These are phyloP conservation scores for Tauraco hartlaubi DNA, from an alignment of 2,797 vertebrate genomes.

Conservation along the genomic window DNA sequence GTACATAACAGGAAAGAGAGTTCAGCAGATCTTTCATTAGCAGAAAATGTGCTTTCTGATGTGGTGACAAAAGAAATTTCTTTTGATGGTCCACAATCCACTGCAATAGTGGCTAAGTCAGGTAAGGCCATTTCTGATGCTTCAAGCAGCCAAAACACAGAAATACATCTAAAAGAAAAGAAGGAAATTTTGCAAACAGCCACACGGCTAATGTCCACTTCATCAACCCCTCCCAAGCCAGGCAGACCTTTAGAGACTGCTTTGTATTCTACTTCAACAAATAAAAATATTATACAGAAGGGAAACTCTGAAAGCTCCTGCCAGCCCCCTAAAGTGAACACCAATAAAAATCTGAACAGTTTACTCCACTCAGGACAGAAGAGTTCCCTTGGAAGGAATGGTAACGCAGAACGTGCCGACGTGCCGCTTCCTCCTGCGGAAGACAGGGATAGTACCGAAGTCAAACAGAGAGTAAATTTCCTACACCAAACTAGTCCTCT, in stretches of 20 bases:
- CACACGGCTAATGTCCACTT: neutral
- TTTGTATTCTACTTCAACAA: neutral
- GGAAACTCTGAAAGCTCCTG: conserved; percentile 6
- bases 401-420: neutral
- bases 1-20: neutral
- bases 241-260: neutral
- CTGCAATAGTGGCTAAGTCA: neutral
- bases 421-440: neutral
- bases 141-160: neutral
- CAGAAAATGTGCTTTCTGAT: conserved; percentile 22
- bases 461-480: neutral
- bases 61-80: conserved; percentile 3
- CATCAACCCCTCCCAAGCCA: neutral
- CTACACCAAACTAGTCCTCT: neutral
- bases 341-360: neutral
- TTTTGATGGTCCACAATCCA: neutral
- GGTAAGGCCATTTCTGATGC: neutral
- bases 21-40: neutral
- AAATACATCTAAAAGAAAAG: neutral
- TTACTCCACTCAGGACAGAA: neutral
- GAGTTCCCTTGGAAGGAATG: neutral
- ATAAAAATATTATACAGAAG: neutral
- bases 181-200: neutral
- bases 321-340: neutral
- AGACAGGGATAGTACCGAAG: neutral